Evolutionary conservation across 2,113 vertebrate species (phyloP).

Genomic region (Zootoca vivipara): DNA sequence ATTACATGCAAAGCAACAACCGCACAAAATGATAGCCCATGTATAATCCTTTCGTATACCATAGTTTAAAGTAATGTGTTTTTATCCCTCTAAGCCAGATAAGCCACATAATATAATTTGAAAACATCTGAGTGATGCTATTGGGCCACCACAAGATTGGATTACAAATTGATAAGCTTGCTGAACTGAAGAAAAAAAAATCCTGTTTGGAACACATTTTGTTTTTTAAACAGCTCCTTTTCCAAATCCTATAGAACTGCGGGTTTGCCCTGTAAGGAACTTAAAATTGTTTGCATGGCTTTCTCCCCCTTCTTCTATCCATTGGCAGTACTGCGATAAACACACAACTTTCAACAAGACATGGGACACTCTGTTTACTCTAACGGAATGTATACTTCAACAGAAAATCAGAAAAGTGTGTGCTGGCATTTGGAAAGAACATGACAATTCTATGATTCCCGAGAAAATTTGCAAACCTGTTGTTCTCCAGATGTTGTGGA

Average conservation of each 20-base stretch:
- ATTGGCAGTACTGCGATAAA: constrained; percentile 64
- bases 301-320: background rate
- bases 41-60: constrained; percentile 36
- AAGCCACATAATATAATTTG: constrained; percentile 60
- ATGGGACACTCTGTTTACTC: constrained; percentile 62
- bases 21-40: constrained; percentile 15
- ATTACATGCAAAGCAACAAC: constrained; percentile 22
- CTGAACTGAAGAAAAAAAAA: constrained; percentile 25
- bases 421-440: constrained; percentile 47
- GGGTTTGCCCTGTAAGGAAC: constrained; percentile 53
- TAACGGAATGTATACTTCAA: constrained; percentile 47
- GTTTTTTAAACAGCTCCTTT: constrained; percentile 49
- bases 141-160: constrained; percentile 52
- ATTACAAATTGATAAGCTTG: constrained; percentile 50
- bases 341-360: constrained; percentile 47
- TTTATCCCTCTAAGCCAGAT: constrained; percentile 42
- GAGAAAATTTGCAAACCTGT: too few relatives aligned
- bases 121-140: constrained; percentile 61
- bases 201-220: constrained; percentile 9
- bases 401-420: constrained; percentile 54
- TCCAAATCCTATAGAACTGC: constrained; percentile 62
- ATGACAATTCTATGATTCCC: background rate
- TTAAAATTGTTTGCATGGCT: constrained; percentile 55
- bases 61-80: constrained; percentile 38
- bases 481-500: too few relatives aligned